A percentile compares a stretch with the other conserved stretches of the same genome.
Evolutionary conservation across 2,797 vertebrate genomes (phyloP).

Genomic region (Neoniphon sammara): DNA sequence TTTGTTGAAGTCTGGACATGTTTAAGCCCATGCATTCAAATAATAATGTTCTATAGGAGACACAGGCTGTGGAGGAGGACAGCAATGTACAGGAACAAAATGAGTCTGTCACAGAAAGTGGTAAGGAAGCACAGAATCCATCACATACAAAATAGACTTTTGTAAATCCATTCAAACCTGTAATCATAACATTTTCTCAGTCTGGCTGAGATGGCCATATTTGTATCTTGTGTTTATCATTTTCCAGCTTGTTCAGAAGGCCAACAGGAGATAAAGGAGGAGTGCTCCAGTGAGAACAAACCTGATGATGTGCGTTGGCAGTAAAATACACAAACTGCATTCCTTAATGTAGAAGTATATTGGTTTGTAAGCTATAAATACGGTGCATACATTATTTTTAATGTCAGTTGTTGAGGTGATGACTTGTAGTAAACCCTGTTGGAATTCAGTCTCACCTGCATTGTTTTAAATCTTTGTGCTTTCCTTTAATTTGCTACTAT

Average conservation of each 20-base stretch:
- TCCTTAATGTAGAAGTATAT: not conserved
- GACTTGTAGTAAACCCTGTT: not conserved
- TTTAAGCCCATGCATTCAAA: not conserved
- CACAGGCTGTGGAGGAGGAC: constrained; percentile 30
- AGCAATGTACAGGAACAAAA: constrained; percentile 33
- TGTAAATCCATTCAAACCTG: not conserved
- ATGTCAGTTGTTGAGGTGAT: not conserved
- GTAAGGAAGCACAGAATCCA: constrained; percentile 39
- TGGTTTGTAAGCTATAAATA: not conserved
- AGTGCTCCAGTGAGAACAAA: constrained; percentile 57
- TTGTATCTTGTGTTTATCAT: not conserved
- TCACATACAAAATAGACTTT: not conserved
- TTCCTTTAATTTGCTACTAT: too few relatives aligned
- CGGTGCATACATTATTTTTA: not conserved
- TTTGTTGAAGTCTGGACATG: not conserved
- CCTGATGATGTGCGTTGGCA: constrained; percentile 58
- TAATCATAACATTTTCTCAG: not conserved
- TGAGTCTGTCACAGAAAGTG: constrained; percentile 38
- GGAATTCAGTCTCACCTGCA: not conserved
- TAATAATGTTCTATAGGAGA: constrained; percentile 42
- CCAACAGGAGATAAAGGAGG: constrained; percentile 59
- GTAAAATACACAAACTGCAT: not conserved
- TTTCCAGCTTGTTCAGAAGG: constrained; percentile 54
- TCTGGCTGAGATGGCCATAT: not conserved
- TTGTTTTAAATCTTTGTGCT: not conserved